Evolutionary conservation across 2,797 vertebrate genomes (phyloP), one percentile per base, ranked within the genome.

Genomic region (Ctenochaetus hawaiiensis): DNA sequence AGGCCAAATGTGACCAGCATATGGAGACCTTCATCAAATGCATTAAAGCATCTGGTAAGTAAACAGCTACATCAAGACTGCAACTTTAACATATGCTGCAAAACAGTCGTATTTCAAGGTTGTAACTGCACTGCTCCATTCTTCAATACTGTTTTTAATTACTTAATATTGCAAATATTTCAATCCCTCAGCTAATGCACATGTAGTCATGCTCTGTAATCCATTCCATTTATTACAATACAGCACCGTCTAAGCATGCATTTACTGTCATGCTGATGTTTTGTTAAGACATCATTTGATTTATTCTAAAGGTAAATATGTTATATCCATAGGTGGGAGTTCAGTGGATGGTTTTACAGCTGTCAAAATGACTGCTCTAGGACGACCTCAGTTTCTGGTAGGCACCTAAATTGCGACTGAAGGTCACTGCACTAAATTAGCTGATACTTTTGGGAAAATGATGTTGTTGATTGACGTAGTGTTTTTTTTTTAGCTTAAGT

Each of bases 381-480:
- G 96, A 75, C 94, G 96, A 77, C 97, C 97, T 20, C 96, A 97
- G 91, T 97, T 98, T 93, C 92, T 99, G 96, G 98, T 98, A 93
- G 93, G 94, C 80, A 20, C 48, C 10, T 17, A 39, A 7, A 30
- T 43, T 45, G 16, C 23, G 23, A 78, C 82, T 61, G 72, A 72
- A 65, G 22, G 48, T 61, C 65, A 59, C 5, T 56, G 16, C 43
- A 53, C 13, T 56, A 14, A 51, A 72, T 53, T 62, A 58, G 26
- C 66, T 18, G 20, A 67, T 49, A 20, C 39, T 53, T 17, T 66
- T 71, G 58, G 22, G 12, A 18, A 44, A 65, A 39, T 37, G 61
- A 51, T 75, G 23, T 26, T 14, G 20, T 75, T 53, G 64, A 43
- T 48, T 69, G 45, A 89, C 37, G 61, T 60, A 3, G 2, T 41